A percentile compares a stretch with the other conserved stretches of the same genome.
Conservation (phyloP, 1,140 invertebrate genomes). For the Protaetia brevitarsis region DNA sequence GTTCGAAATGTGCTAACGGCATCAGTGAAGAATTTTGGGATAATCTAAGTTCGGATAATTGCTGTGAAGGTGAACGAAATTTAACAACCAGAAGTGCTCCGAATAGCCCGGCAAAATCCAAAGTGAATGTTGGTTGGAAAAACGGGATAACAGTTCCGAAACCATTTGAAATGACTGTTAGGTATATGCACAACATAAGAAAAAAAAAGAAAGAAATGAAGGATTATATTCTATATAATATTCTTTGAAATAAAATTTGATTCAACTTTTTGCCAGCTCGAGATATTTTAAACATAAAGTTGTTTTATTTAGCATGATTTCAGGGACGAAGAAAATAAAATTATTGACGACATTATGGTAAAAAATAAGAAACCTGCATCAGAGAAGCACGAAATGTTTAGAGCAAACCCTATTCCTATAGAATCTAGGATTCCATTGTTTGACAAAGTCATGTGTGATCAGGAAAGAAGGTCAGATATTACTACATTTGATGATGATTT, state of each 20-base stretch:
- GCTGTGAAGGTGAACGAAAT: conserved; percentile 31
- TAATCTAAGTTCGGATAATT: conserved; percentile 40
- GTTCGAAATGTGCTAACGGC: conserved; percentile 21
- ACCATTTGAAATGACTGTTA: conserved; percentile 65
- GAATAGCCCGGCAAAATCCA: conserved; percentile 51
- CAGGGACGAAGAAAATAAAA: conserved; percentile 64
- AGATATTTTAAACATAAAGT: conserved; percentile 1
- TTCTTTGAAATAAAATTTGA: no score
- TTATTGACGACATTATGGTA: conserved; percentile 51
- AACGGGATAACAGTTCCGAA: conserved; percentile 58
- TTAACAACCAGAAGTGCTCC: conserved; percentile 52
- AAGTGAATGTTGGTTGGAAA: conserved; percentile 44
- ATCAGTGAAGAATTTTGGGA: conserved; percentile 40
- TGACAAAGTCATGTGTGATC: conserved; percentile 65
- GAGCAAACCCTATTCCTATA: conserved; percentile 62
- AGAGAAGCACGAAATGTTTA: conserved; percentile 52
- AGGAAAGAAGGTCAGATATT: conserved; percentile 60
- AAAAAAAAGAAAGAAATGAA: no score
- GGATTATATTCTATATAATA: no score
- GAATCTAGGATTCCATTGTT: conserved; percentile 66
- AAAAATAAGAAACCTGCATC: conserved; percentile 51
- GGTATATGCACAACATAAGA: conserved; percentile 48
- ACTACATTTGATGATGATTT: neutral
- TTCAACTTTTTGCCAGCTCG: no score
- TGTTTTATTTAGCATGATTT: conserved; percentile 26